phyloP scores from a whole-genome alignment of 2,888 invertebrate genomes.

The Perizoma affinitatum region DNA sequence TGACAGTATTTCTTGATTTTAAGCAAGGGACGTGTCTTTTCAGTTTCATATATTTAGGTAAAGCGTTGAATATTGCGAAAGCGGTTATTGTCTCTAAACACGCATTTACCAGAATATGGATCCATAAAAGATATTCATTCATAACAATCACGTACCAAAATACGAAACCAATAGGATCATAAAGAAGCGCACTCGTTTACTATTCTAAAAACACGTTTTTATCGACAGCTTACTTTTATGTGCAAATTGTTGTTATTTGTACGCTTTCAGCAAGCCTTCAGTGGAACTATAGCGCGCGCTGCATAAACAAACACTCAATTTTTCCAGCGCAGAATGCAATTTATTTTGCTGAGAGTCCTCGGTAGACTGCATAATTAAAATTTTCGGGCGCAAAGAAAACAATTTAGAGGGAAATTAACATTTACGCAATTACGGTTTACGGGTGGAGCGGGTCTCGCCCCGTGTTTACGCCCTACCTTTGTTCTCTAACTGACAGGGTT shows the following conservation, averaged over 20 bases:
- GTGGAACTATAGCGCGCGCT: constrained; percentile 23
- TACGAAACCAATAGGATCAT: constrained; percentile 17
- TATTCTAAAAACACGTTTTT: constrained; percentile 25
- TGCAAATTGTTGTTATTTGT: constrained; percentile 29
- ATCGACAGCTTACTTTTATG: constrained; percentile 26
- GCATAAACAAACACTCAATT: constrained; percentile 36
- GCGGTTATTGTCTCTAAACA: constrained; percentile 22
- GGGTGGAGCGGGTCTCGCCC: constrained; percentile 37
- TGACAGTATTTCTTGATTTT: constrained; percentile 62
- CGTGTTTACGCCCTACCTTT: constrained; percentile 62
- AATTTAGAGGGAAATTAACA: constrained; percentile 58
- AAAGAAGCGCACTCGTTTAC: constrained; percentile 16
- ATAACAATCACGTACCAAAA: constrained; percentile 29
- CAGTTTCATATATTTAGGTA: constrained; percentile 19
- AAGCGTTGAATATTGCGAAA: constrained; percentile 22
- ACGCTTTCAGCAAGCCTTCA: constrained; percentile 20
- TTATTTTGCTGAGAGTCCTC: constrained; percentile 49
- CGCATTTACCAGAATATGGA: constrained; percentile 18
- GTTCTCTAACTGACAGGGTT: constrained; percentile 70
- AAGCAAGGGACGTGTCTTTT: constrained; percentile 39
- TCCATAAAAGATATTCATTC: constrained; percentile 31
- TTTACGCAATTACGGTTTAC: constrained; percentile 56
- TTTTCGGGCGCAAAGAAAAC: constrained; percentile 55
- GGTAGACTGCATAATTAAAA: constrained; percentile 48
- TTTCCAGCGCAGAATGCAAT: constrained; percentile 41